A percentile compares a stretch with the other conserved stretches of the same genome.
phyloP scores from a whole-genome alignment of 2,888 invertebrate species.

The Stratiomys singularior region DNA sequence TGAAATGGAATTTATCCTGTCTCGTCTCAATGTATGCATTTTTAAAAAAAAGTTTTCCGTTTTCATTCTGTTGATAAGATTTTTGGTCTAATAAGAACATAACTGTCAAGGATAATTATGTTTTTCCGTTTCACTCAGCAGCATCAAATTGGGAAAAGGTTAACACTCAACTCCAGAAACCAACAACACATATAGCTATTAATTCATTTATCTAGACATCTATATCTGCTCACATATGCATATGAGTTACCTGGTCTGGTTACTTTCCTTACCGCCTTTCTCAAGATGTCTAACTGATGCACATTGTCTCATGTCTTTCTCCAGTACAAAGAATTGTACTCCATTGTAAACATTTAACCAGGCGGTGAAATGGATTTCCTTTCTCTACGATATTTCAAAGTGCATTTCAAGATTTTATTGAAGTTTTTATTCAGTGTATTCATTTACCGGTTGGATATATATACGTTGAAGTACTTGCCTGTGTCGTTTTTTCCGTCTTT shows the following conservation, averaged over 20 bases:
- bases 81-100: too few species aligned
- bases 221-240: neutral
- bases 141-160: too few species aligned
- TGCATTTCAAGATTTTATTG: conserved; percentile 20
- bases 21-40: too few species aligned
- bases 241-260: neutral
- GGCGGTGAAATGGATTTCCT: conserved; percentile 6
- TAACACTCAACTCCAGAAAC: too few species aligned
- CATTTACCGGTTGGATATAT: neutral
- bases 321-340: neutral
- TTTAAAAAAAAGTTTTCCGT: too few species aligned
- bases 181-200: too few species aligned
- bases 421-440: conserved; percentile 1
- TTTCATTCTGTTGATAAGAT: too few species aligned
- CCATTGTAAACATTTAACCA: neutral
- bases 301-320: neutral
- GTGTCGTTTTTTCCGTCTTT: neutral
- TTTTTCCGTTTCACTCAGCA: too few species aligned
- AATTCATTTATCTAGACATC: too few species aligned
- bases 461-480: neutral
- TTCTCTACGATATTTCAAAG: conserved; percentile 25
- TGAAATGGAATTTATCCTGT: too few species aligned
- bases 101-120: too few species aligned
- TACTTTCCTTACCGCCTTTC: neutral
- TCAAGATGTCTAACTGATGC: neutral